Evolutionary conservation across 2,888 invertebrate genomes (phyloP).

Genomic region (Rotaria socialis): DNA sequence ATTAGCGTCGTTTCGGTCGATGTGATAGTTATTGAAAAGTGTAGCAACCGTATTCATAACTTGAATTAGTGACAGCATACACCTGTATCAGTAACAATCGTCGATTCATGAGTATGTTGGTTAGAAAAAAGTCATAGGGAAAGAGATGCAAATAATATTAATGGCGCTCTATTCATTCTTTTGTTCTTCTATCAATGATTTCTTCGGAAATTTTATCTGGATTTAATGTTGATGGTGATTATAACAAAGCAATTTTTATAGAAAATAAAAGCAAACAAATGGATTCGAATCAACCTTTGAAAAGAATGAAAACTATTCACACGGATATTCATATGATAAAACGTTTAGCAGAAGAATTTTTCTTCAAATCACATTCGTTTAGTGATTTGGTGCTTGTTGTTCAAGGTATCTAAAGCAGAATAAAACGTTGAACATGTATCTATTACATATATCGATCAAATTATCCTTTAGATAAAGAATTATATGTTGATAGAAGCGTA

Average conservation of each 20-base stretch:
- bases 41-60: background rate
- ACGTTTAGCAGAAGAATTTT: background rate
- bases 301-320: background rate
- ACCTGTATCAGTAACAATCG: background rate
- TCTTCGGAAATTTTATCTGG: constrained; percentile 10
- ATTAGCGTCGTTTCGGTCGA: background rate
- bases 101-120: background rate
- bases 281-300: too few species aligned
- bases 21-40: background rate
- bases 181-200: background rate
- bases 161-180: background rate
- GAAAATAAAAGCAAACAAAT: too few species aligned
- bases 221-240: background rate
- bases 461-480: background rate
- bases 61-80: background rate
- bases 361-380: background rate
- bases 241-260: background rate
- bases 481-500: background rate
- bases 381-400: background rate
- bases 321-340: too few species aligned
- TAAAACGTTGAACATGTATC: background rate
- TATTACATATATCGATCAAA: background rate
- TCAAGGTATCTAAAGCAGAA: background rate
- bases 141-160: background rate
- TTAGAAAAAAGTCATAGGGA: background rate